Evolutionary conservation across 2,888 invertebrate genomes (phyloP).

Genomic region (Zootermopsis nevadensis): DNA sequence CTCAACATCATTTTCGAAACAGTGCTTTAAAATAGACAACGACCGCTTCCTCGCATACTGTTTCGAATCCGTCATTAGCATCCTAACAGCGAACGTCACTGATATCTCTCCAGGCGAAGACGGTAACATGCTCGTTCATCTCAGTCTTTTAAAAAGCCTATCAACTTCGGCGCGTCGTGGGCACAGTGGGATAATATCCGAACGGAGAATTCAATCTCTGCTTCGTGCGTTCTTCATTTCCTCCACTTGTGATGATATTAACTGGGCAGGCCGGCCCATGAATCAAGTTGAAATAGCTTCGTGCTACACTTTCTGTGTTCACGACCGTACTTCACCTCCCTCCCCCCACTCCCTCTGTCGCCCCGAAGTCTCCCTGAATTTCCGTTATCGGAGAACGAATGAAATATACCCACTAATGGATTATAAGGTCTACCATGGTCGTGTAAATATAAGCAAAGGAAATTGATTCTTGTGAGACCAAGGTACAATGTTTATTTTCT

Average conservation of each 20-base stretch:
- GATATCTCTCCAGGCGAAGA: too few species aligned
- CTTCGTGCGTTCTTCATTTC: not conserved
- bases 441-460: constrained; percentile 21
- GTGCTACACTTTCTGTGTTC: not conserved
- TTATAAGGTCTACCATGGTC: constrained; percentile 8
- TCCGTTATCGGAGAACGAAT: constrained; percentile 20
- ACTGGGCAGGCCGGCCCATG: not conserved
- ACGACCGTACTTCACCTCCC: not conserved
- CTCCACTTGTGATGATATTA: not conserved
- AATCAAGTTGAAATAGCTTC: not conserved
- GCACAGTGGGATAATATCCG: too few species aligned
- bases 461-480: constrained; percentile 5
- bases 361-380: not conserved
- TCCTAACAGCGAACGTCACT: too few species aligned
- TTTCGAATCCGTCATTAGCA: too few species aligned
- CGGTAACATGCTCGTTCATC: too few species aligned
- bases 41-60: too few species aligned
- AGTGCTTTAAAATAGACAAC: too few species aligned
- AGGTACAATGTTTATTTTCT: not conserved
- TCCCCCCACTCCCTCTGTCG: not conserved
- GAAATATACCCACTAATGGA: constrained; percentile 25
- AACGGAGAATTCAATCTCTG: not conserved
- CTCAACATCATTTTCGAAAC: too few species aligned
- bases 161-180: too few species aligned
- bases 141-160: too few species aligned